Percentiles rank a stretch among this genome's conserved stretches.
Conservation (phyloP, 2,888 invertebrate genomes). For the Geophilus truncorum region DNA sequence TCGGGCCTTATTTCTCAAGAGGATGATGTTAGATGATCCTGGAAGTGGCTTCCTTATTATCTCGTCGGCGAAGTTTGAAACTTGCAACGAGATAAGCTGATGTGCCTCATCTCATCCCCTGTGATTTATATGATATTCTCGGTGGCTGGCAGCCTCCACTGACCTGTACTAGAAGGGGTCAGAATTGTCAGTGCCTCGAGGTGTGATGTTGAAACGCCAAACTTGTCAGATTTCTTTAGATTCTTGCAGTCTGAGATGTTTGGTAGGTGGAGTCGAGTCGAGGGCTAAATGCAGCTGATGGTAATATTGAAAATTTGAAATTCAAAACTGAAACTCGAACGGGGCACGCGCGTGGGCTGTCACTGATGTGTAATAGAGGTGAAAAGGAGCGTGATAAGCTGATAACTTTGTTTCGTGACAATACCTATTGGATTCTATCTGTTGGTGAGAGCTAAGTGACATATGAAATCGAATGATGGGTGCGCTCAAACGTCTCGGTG, state of each 20-base stretch:
- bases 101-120: constrained; percentile 25
- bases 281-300: constrained; percentile 1
- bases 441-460: neutral
- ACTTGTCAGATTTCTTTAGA: constrained; percentile 24
- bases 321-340: constrained; percentile 4
- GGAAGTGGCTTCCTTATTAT: constrained; percentile 25
- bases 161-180: constrained; percentile 27
- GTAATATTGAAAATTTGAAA: constrained; percentile 27
- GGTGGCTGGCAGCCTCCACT: constrained; percentile 25
- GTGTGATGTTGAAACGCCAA: constrained; percentile 27
- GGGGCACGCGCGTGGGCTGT: neutral
- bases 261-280: neutral
- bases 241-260: constrained; percentile 8
- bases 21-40: constrained; percentile 13
- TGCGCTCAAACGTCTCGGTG: neutral
- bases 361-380: constrained; percentile 10
- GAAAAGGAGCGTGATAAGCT: constrained; percentile 5
- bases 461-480: neutral
- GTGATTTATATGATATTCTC: constrained; percentile 25
- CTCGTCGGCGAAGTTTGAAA: constrained; percentile 16
- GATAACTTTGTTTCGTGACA: constrained; percentile 19
- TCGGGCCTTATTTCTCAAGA: constrained; percentile 14
- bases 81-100: constrained; percentile 25
- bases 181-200: constrained; percentile 25
- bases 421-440: constrained; percentile 11